These are phyloP conservation scores for Ypsolopha scabrella DNA, from an alignment of 2,888 invertebrate species.

Conservation along the genomic window DNA sequence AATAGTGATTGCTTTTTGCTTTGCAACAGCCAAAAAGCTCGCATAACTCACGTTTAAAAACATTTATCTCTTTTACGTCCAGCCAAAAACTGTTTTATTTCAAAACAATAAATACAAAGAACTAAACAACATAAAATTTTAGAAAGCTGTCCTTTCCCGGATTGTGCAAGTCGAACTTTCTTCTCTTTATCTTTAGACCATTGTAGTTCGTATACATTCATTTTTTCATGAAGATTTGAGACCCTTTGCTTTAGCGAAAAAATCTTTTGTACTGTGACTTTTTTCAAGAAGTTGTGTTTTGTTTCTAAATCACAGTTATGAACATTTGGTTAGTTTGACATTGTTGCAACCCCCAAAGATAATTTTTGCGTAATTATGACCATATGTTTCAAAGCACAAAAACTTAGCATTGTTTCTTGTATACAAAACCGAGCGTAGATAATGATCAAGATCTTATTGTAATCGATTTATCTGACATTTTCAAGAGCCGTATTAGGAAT, in stretches of 20 bases:
- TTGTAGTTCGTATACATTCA: conserved; percentile 9
- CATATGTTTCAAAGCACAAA: neutral
- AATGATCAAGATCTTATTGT: too few relatives aligned
- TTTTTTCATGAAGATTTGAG: conserved; percentile 28
- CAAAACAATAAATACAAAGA: conserved; percentile 19
- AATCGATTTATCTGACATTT: too few relatives aligned
- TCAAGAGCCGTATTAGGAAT: conserved; percentile 20
- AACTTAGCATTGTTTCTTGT: neutral
- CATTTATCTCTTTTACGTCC: conserved; percentile 1
- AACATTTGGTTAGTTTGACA: neutral
- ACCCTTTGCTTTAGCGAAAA: neutral
- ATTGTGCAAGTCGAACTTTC: conserved; percentile 53
- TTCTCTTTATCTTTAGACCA: conserved; percentile 46
- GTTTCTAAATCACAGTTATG: neutral
- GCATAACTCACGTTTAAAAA: neutral
- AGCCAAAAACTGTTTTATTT: neutral
- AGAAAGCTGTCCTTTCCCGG: conserved; percentile 48
- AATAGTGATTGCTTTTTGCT: neutral
- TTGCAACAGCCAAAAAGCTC: neutral
- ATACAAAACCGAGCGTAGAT: neutral
- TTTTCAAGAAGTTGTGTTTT: neutral
- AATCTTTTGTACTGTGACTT: neutral
- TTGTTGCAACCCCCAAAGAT: neutral
- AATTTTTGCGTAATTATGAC: neutral
- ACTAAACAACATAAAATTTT: conserved; percentile 46